Base-by-base conservation (phyloP, 2,113 vertebrate genomes). In the Brevimyrus niger region DNA sequence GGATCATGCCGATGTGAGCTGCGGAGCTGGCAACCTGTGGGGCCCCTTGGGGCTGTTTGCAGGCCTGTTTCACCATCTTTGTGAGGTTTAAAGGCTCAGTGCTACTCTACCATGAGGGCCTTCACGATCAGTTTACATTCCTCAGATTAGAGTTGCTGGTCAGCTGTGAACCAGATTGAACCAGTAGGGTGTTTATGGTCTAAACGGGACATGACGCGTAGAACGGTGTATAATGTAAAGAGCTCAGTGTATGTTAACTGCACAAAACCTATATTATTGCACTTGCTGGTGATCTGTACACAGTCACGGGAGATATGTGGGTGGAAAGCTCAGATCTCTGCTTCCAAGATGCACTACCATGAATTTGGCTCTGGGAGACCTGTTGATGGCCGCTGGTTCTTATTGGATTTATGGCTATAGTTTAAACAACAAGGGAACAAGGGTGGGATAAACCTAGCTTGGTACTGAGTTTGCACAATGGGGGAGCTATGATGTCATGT, bases 91-190 rank as follows among this genome's bases (percentile, higher is more conserved):
- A 80, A 80, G 15, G 73, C 61, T 76, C 13, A 6, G 31, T 42
- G 69, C 69, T 80, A 80, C 35, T 80, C 73, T 80, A 15, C 15
- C 31, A 42, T 7, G 15, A 80, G 5, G 31, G 35, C 35, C 73
- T 80, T 80, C 73, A 80, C 6, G 73, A 80, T 80, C 73, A 80
- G 73, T 42, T 80, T 80, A 42, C 73, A 80, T 80, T 80, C 73
- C 73, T 80, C 73, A 38, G 73, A 42, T 80, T 80, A 80, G 31
- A 80, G 13, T 13, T 80, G 73, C 73, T 80, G 35, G 73, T 80
- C 73, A 80, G 73, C 35, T 80, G 35, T 80, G 35, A 80, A 80
- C 73, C n/a, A 19, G 31, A 80, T 42, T 42, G 35, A 19, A 80
- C 35, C 31, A 42, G 73, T 42, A 80, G 13, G 0, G 35, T 35